Evolutionary conservation across 1,140 invertebrate species (phyloP), one percentile per base, ranked within the genome.

Genomic region (Diorhabda elongata): DNA sequence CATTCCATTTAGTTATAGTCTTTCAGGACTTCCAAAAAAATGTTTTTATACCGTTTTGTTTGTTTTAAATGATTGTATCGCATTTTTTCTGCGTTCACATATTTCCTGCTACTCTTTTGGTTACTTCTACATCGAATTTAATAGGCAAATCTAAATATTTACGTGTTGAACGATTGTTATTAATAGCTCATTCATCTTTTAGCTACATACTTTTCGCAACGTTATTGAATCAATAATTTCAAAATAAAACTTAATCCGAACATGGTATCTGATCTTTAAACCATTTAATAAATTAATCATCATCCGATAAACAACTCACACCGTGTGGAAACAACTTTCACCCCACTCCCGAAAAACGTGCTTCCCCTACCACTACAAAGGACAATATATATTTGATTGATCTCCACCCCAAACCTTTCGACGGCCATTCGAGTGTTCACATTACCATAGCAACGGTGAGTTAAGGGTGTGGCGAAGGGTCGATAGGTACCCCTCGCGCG

Each of bases 241-340:
- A 26, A 26, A 26, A 26, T 26, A 26, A 26, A 26, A 26, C 26
- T 26, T 26, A 26, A 26, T 26, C n/a, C 47, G 47, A 6, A 52
- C 47, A 52, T n/a, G 6, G 47, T n/a, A 52, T 52, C 47, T 61
- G 59, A 61, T 41, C 59, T 42, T 61, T 7, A 61, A 61, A 61
- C 59, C 59, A 26, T 61, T 42, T 61, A 61, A 61, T 61, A 61
- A 61, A 61, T 61, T 61, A 61, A 61, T 61, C 59, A 43, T 61
- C 41, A 61, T 61, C 59, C 41, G 59, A 61, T 41, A 61, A 61
- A 61, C 59, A 61, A 61, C 59, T 61, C 42, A 8, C 42, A 61
- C 59, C n/a, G 59, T 41, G 42, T 61, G 42, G 42, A 43, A 61
- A 61, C 59, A 61, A 61, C 47, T n/a, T 52, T n/a, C 6, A 43